Conservation (phyloP, 2,797 vertebrate species). For the Arctocebus calabarensis region DNA sequence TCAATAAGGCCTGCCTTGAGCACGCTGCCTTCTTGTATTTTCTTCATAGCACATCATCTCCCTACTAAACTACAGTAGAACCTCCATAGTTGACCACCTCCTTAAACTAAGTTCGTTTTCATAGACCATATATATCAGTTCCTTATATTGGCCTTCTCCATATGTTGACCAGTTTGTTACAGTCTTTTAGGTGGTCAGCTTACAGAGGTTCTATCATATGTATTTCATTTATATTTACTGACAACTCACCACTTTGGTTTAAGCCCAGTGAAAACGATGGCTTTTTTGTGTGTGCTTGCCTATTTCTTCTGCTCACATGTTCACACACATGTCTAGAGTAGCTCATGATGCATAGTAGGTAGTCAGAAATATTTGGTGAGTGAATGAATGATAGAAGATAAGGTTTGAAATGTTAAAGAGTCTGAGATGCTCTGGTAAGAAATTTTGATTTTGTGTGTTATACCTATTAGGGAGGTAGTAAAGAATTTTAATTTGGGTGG, state of each 20-base stretch:
- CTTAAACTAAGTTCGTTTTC: no score
- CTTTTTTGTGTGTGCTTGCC: not conserved
- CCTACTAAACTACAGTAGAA: not conserved
- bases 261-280: not conserved
- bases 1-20: not conserved
- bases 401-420: not conserved
- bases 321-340: not conserved
- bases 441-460: not conserved
- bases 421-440: not conserved
- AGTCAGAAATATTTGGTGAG: not conserved
- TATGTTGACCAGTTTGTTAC: no score
- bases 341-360: not conserved
- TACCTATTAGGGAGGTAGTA: not conserved
- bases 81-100: no score
- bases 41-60: not conserved
- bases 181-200: no score
- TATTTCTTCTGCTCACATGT: not conserved
- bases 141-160: no score
- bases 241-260: not conserved
- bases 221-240: not conserved
- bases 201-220: no score
- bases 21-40: not conserved
- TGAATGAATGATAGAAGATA: not conserved
- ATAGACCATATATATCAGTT: no score
- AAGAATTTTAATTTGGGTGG: not conserved